phyloP scores from a whole-genome alignment of 2,113 vertebrate genomes.

The Bujurquina vittata region DNA sequence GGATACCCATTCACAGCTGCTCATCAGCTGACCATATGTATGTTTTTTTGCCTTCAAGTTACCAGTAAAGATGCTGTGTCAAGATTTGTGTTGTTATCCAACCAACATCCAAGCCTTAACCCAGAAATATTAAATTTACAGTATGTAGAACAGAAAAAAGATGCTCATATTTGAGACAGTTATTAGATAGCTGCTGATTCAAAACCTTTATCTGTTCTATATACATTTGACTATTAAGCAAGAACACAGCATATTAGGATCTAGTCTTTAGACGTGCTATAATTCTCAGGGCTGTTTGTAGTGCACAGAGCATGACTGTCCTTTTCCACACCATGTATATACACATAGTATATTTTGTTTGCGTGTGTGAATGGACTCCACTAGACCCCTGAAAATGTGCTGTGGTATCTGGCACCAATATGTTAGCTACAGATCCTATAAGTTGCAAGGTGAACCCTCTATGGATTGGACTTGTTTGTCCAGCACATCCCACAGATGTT shows the following conservation, averaged over 20 bases:
- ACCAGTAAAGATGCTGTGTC: not conserved
- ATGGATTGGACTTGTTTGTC: too few relatives aligned
- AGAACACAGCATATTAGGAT: not conserved
- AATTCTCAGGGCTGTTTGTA: too few relatives aligned
- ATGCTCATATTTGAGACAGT: not conserved
- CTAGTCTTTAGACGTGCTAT: not conserved
- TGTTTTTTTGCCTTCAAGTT: not conserved
- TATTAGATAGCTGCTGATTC: not conserved
- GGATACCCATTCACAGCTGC: slow-evolving; percentile 67
- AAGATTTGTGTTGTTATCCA: not conserved
- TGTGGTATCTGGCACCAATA: too few relatives aligned
- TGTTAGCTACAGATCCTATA: too few relatives aligned
- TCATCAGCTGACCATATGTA: slow-evolving; percentile 61
- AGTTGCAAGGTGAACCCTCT: too few relatives aligned
- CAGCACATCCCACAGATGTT: too few relatives aligned
- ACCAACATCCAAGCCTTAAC: fast-evolving
- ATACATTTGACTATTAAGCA: not conserved
- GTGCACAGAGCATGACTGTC: too few relatives aligned
- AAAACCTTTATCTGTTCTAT: too few relatives aligned
- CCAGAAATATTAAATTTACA: not conserved
- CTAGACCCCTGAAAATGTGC: too few relatives aligned
- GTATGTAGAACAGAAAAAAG: not conserved
- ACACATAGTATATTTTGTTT: too few relatives aligned
- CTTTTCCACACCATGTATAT: too few relatives aligned
- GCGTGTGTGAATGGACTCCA: too few relatives aligned